Conservation (phyloP, 2,113 vertebrate species). For the Charina bottae region DNA sequence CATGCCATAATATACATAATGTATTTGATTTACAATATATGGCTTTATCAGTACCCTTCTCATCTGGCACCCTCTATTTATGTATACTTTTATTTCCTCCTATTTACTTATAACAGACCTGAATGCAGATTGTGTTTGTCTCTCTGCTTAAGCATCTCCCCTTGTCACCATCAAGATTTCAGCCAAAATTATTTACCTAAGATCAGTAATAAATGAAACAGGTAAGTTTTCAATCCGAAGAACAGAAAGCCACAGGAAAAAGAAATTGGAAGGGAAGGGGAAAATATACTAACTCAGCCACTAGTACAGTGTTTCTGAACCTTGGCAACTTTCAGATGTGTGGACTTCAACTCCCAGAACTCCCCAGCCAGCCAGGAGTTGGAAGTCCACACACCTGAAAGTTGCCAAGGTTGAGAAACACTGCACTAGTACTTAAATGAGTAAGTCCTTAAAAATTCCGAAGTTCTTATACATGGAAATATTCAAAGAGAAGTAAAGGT, state of each 20-base stretch:
- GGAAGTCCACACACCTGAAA: too few species aligned
- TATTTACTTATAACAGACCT: neutral
- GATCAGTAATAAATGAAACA: neutral
- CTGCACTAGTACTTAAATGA: neutral
- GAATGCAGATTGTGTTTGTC: neutral
- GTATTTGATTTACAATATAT: neutral
- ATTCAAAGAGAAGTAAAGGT: neutral
- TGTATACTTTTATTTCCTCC: neutral
- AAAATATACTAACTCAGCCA: neutral
- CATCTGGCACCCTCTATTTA: neutral
- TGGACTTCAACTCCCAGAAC: too few species aligned
- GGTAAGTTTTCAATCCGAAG: neutral
- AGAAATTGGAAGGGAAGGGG: neutral
- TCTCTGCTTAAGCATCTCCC: neutral
- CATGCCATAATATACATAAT: neutral
- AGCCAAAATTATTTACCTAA: neutral
- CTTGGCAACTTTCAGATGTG: neutral
- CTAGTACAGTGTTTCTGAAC: neutral
- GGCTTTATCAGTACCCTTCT: neutral
- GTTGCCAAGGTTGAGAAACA: too few species aligned
- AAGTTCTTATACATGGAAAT: neutral
- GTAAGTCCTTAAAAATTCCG: neutral
- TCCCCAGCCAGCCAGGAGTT: too few species aligned
- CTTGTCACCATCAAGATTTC: neutral
- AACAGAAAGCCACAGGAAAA: neutral